Evolutionary conservation across 2,113 vertebrate species (phyloP).

Genomic region (Pungitius pungitius): DNA sequence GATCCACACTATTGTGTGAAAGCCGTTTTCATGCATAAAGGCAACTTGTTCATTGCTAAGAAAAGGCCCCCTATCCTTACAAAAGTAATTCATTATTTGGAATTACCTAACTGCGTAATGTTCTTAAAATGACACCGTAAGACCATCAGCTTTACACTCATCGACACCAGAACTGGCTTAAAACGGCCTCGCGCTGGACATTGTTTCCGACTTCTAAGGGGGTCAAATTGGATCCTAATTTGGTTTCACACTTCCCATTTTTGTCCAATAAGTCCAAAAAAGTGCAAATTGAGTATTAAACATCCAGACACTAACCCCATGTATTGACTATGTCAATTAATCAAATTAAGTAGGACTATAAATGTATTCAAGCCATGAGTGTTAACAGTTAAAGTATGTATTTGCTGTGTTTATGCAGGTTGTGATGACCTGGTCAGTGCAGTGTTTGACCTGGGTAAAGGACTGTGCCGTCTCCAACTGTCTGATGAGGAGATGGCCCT

Average conservation of each 20-base stretch:
- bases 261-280: not conserved
- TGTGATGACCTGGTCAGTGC: slow-evolving; percentile 89
- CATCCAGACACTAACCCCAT: not conserved
- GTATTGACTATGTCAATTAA: not conserved
- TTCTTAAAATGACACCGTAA: not conserved
- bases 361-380: not conserved
- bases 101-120: not conserved
- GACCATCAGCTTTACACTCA: not conserved
- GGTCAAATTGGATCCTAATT: not conserved
- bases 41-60: not conserved
- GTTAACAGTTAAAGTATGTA: not conserved
- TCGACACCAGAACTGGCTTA: not conserved
- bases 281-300: not conserved
- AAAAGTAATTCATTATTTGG: slow-evolving; percentile 1
- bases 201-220: not conserved
- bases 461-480: slow-evolving; percentile 87
- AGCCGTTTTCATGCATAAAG: not conserved
- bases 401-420: slow-evolving; percentile 73
- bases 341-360: not conserved
- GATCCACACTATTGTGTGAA: not conserved
- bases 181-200: slow-evolving; percentile 2
- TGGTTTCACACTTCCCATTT: not conserved
- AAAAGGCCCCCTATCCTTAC: slow-evolving; percentile 11
- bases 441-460: slow-evolving; percentile 87
- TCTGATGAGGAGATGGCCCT: slow-evolving; percentile 89